A percentile compares a stretch with the other conserved stretches of the same genome.
Conservation (phyloP, 1,140 invertebrate species). For the Lepidurus arcticus region DNA sequence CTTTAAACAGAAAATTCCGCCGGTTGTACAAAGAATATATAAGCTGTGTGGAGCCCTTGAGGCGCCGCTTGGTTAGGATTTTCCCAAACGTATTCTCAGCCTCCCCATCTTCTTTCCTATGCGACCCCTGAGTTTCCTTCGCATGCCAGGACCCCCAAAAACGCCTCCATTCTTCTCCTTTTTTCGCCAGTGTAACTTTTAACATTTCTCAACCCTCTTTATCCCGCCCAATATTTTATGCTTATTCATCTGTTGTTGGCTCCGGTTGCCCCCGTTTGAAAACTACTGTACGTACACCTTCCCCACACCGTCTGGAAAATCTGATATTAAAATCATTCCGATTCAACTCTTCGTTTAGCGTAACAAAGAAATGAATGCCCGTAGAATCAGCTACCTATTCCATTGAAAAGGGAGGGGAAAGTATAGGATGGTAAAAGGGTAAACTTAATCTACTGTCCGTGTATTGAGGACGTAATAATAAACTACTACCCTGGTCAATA, state of each 20-base stretch:
- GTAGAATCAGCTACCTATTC: too few species aligned
- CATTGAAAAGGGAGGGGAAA: too few species aligned
- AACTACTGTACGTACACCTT: not conserved
- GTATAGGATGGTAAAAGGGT: too few species aligned
- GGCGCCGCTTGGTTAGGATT: not conserved
- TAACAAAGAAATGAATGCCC: too few species aligned
- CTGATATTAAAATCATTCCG: not conserved
- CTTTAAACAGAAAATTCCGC: not conserved
- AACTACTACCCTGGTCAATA: too few species aligned
- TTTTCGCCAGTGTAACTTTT: not conserved
- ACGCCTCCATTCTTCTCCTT: not conserved
- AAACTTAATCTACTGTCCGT: too few species aligned
- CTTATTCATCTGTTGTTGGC: constrained; percentile 11
- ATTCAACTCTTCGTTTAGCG: too few species aligned
- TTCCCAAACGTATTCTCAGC: not conserved
- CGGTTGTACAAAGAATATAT: not conserved
- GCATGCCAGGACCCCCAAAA: not conserved
- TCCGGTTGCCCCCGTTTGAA: not conserved
- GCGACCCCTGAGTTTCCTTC: too few species aligned
- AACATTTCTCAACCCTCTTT: constrained; percentile 5
- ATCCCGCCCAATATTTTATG: not conserved
- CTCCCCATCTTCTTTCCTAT: too few species aligned
- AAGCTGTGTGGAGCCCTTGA: too few species aligned
- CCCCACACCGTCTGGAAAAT: not conserved
- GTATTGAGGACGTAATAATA: too few species aligned